These are phyloP conservation scores for Hecatera dysodea DNA, from an alignment of 2,888 invertebrate species.

Conservation along the genomic window DNA sequence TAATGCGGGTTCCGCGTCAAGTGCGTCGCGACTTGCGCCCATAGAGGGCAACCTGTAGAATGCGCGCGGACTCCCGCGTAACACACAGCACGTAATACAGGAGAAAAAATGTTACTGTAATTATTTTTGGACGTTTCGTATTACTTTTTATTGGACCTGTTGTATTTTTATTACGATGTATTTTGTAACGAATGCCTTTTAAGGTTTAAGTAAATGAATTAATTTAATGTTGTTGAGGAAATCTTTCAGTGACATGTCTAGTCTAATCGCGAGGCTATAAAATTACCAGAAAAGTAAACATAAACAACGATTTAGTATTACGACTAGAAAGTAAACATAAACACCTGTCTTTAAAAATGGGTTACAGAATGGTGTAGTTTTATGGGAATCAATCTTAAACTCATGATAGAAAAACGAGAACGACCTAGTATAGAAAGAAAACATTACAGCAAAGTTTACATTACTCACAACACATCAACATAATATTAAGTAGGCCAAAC, in stretches of 20 bases:
- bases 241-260: not conserved
- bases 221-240: conserved; percentile 28
- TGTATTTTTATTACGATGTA: conserved; percentile 59
- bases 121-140: conserved; percentile 67
- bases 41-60: conserved; percentile 84
- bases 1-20: conserved; percentile 71
- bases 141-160: conserved; percentile 64
- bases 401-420: conserved; percentile 33
- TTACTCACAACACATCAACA: conserved; percentile 31
- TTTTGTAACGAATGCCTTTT: conserved; percentile 42
- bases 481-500: conserved; percentile 65
- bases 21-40: conserved; percentile 71
- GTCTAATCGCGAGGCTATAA: not conserved
- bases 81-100: conserved; percentile 55
- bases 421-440: conserved; percentile 40
- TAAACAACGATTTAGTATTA: conserved; percentile 27
- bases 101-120: conserved; percentile 55
- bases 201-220: conserved; percentile 22
- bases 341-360: conserved; percentile 16
- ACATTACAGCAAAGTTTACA: conserved; percentile 45
- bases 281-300: conserved; percentile 6
- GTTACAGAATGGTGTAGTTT: conserved; percentile 24
- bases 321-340: conserved; percentile 13
- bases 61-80: conserved; percentile 72
- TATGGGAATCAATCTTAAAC: conserved; percentile 39